Evolutionary conservation across 2,113 vertebrate species (phyloP), one percentile per base, ranked within the genome.

Genomic region (Neopipo cinnamomea): DNA sequence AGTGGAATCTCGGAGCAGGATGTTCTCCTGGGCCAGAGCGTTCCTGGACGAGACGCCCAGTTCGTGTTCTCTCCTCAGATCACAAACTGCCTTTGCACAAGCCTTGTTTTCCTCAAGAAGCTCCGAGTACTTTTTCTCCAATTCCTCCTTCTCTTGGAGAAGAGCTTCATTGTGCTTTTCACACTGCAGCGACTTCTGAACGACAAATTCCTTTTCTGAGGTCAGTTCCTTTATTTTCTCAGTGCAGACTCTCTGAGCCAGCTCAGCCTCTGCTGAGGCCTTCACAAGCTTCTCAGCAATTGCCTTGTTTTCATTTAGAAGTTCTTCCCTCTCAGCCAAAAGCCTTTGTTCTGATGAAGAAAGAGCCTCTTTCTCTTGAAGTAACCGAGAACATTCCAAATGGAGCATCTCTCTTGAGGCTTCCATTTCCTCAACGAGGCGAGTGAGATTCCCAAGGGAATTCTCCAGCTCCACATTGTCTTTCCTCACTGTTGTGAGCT

Each of bases 351-450:
- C 98, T 3, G 95, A 93, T 9, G 98, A 93, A 21, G 98, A 96
- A 37, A 99, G 89, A 61, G 97, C 95, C 85, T 99, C 98, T 68
- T 99, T 99, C 94, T 99, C 99, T 24, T 98, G 98, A 44, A 99
- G 93, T 37, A 99, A 98, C 47, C 98, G 97, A 75, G 98, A 71
- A 44, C 97, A 97, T 56, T 99, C 98, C 0, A 98, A 98, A 89
- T 98, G 97, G 5, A 98, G 98, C 33, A 96, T 89, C 27, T 98
- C 98, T 79, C 97, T 98, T 10, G 97, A 98, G 20, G 98, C 97
- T 95, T 98, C 99, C 11, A 98, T 94, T 78, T 99, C 98, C 44
- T 99, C 98, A 30, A 99, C 95, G 88, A 98, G 96, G 92, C 96
- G 94, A 4, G 97, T 95, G 66, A 99, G 94, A 52, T 97, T 98